Evolutionary conservation across 2,888 invertebrate genomes (phyloP).

Genomic region (Lottia gigantea): DNA sequence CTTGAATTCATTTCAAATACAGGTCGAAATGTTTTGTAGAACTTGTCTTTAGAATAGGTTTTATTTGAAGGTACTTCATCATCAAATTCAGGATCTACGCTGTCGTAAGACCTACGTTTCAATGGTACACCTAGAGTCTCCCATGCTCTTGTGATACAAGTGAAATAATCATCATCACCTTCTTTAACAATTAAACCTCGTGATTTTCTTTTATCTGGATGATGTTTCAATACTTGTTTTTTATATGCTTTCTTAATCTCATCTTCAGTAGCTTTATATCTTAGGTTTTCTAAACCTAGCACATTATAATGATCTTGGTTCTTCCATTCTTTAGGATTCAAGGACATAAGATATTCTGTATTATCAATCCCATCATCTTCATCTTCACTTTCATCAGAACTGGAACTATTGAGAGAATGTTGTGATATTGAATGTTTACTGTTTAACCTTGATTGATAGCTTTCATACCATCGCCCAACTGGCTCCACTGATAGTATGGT

Average conservation of each 20-base stretch:
- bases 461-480: conserved; percentile 65
- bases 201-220: conserved; percentile 94
- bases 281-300: conserved; percentile 84
- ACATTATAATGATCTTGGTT: conserved; percentile 98
- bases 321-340: conserved; percentile 98
- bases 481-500: conserved; percentile 55
- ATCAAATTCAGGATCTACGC: conserved; percentile 94
- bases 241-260: conserved; percentile 92
- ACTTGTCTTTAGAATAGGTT: conserved; percentile 78
- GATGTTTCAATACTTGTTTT: conserved; percentile 90
- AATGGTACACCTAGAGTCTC: conserved; percentile 86
- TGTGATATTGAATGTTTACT: conserved; percentile 63
- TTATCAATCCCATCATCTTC: conserved; percentile 55
- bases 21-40: conserved; percentile 74
- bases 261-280: conserved; percentile 89
- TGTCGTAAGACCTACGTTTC: conserved; percentile 92
- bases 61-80: conserved; percentile 84
- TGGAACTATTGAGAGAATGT: conserved; percentile 53
- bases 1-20: conserved; percentile 73
- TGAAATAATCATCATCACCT: conserved; percentile 90
- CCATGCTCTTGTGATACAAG: conserved; percentile 97
- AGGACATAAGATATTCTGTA: conserved; percentile 76
- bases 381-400: conserved; percentile 54
- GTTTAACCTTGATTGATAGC: conserved; percentile 52
- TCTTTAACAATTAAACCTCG: conserved; percentile 85